A percentile compares a stretch with the other conserved stretches of the same genome.
Evolutionary conservation across 2,888 invertebrate species (phyloP).

Genomic region (Hermaeophaga mercurialis): DNA sequence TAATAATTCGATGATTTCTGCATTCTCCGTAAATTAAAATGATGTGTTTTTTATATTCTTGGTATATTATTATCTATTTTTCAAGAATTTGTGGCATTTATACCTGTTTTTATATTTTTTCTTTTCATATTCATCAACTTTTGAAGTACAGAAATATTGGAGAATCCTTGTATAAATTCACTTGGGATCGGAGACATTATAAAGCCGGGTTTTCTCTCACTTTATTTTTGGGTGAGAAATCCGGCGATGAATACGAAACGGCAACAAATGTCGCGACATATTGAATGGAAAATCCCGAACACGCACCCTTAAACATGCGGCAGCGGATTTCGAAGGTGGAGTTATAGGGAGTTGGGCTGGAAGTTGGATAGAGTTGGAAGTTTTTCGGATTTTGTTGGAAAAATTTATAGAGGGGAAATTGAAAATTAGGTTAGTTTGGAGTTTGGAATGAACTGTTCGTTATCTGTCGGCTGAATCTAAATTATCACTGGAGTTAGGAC

Average conservation of each 20-base stretch:
- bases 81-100: too few species aligned
- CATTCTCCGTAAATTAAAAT: too few species aligned
- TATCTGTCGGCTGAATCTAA: constrained; percentile 5
- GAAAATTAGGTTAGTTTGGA: constrained; percentile 28
- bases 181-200: neutral
- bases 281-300: constrained; percentile 42
- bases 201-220: constrained; percentile 22
- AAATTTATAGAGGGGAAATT: constrained; percentile 23
- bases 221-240: constrained; percentile 51
- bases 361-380: constrained; percentile 6
- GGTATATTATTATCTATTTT: too few species aligned
- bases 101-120: too few species aligned
- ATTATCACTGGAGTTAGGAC: neutral
- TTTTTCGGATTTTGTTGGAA: constrained; percentile 20
- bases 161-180: neutral
- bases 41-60: too few species aligned
- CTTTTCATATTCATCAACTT: too few species aligned
- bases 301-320: constrained; percentile 35
- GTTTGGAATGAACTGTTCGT: constrained; percentile 17
- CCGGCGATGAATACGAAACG: constrained; percentile 63
- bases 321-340: constrained; percentile 30
- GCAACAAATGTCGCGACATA: constrained; percentile 60
- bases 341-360: neutral
- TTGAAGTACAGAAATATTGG: too few species aligned
- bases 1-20: too few species aligned